Percentiles rank a stretch among this genome's conserved stretches.
These are phyloP conservation scores for Phocoena sinus DNA, from an alignment of 2,113 vertebrate genomes.

Conservation along the genomic window DNA sequence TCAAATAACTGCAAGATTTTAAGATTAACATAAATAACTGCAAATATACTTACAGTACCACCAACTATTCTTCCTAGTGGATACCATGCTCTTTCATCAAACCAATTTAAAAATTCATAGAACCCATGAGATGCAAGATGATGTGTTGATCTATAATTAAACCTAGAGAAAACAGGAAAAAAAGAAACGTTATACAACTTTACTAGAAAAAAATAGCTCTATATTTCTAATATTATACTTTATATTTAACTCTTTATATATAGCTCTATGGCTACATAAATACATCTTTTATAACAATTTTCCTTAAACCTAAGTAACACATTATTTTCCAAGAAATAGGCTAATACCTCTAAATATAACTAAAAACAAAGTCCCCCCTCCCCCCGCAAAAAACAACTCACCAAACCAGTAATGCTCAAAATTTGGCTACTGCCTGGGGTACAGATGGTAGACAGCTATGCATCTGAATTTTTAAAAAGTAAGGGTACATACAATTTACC, in stretches of 20 bases:
- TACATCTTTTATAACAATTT: neutral
- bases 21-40: constrained; percentile 33
- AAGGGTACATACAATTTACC: neutral
- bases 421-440: neutral
- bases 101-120: constrained; percentile 99
- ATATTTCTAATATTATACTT: neutral
- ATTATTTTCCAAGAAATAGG: neutral
- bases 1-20: constrained; percentile 18
- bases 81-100: constrained; percentile 99
- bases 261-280: neutral
- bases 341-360: neutral
- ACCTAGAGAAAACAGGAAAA: constrained; percentile 84
- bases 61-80: constrained; percentile 98
- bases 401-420: constrained; percentile 7
- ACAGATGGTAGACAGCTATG: neutral
- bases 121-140: constrained; percentile 98
- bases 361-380: neutral
- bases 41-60: constrained; percentile 92
- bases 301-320: neutral
- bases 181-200: constrained; percentile 47
- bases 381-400: neutral
- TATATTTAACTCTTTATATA: neutral
- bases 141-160: constrained; percentile 99
- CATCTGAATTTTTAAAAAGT: neutral
- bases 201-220: neutral